Evolutionary conservation across 1,140 invertebrate species (phyloP).

Genomic region (Hypothenemus hampei): DNA sequence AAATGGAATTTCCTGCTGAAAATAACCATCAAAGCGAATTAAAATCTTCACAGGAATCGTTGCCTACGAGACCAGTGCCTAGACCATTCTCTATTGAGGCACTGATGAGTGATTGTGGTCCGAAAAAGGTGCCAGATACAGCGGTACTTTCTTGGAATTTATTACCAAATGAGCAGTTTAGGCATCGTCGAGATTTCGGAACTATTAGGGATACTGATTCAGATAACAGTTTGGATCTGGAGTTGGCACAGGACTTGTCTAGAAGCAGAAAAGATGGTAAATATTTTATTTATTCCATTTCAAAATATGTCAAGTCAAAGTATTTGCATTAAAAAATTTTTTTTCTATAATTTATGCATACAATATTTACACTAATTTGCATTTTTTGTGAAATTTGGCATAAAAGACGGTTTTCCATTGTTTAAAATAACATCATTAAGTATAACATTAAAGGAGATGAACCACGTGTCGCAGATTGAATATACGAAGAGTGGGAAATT

Average conservation of each 20-base stretch:
- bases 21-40: conserved; percentile 24
- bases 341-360: no score
- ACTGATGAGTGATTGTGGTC: conserved; percentile 42
- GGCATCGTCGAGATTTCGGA: conserved; percentile 17
- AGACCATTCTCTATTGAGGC: conserved; percentile 45
- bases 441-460: no score
- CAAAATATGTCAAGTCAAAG: neutral
- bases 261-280: conserved; percentile 41
- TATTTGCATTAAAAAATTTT: no score
- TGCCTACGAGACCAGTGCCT: conserved; percentile 38
- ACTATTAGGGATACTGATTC: conserved; percentile 41
- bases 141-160: conserved; percentile 28
- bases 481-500: no score
- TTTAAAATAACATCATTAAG: no score
- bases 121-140: conserved; percentile 28
- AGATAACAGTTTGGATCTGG: conserved; percentile 44
- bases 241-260: conserved; percentile 43
- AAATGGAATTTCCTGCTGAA: conserved; percentile 3
- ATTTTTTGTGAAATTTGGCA: no score
- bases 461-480: no score
- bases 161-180: conserved; percentile 23
- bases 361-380: no score
- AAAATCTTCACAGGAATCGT: conserved; percentile 25
- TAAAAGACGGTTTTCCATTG: no score
- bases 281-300: neutral